Conservation (phyloP, 2,888 invertebrate genomes). For the Pinctada fucata region DNA sequence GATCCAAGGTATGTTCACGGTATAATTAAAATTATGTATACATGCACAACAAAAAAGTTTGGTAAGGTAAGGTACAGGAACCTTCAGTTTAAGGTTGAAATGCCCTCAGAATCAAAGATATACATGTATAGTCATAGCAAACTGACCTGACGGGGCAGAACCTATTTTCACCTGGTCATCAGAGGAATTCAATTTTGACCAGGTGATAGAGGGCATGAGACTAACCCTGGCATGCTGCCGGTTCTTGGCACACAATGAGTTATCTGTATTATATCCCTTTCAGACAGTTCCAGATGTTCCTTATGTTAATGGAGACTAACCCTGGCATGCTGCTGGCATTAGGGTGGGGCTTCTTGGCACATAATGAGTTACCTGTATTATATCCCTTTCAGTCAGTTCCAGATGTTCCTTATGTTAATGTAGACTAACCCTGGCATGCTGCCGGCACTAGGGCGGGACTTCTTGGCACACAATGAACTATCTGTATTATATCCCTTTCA, state of each 20-base stretch:
- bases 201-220: no score
- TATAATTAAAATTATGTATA: neutral
- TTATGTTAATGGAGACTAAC: conserved; percentile 73
- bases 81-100: neutral
- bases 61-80: neutral
- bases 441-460: conserved; percentile 69
- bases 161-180: no score
- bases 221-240: no score
- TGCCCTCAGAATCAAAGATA: neutral
- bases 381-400: conserved; percentile 69
- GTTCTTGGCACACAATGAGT: no score
- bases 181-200: no score
- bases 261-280: conserved; percentile 8
- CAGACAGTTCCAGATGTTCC: conserved; percentile 75
- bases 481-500: conserved; percentile 41
- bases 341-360: conserved; percentile 63
- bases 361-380: no score
- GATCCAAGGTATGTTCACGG: conserved; percentile 68
- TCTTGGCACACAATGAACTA: conserved; percentile 38
- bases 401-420: conserved; percentile 73
- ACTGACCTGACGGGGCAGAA: no score
- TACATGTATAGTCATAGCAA: neutral
- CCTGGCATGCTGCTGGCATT: conserved; percentile 73
- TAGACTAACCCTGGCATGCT: conserved; percentile 75
- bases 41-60: neutral